These are phyloP conservation scores for Hydra vulgaris DNA, from an alignment of 30 jellyfish, hydroid and myxozoan genomes.

Conservation along the genomic window DNA sequence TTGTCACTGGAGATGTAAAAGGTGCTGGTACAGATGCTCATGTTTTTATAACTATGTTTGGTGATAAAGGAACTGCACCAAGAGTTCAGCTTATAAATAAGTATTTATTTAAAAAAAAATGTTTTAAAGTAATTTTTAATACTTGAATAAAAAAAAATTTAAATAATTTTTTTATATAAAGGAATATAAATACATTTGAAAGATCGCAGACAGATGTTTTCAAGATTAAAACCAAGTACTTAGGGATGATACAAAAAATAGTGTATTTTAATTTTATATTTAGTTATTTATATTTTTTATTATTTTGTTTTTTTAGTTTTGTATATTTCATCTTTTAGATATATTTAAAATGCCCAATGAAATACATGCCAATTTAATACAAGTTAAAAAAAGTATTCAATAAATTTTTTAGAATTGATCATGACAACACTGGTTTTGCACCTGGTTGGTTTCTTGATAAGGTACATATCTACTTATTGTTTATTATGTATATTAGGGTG, in stretches of 20 bases:
- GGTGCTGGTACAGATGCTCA: conserved; percentile 99
- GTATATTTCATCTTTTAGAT: too few species aligned
- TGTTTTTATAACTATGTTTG: conserved; percentile 76
- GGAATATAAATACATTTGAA: conserved; percentile 80
- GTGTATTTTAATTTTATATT: conserved; percentile 27
- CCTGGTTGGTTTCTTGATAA: conserved; percentile 92
- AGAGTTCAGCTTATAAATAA: conserved; percentile 82
- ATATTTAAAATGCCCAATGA: too few species aligned
- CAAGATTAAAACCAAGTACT: conserved; percentile 63
- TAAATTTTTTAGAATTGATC: conserved; percentile 67
- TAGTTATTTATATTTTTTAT: background rate
- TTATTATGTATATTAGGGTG: too few species aligned
- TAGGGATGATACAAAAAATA: conserved; percentile 57
- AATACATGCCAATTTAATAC: too few species aligned
- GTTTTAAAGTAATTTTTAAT: background rate
- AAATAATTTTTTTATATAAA: conserved; percentile 5
- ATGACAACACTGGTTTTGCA: conserved; percentile 90
- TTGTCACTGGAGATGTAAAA: conserved; percentile 73
- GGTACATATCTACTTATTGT: conserved; percentile 30
- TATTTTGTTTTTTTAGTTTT: too few species aligned
- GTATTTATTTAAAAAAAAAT: conserved; percentile 14
- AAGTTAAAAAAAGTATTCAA: too few species aligned
- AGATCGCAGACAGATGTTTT: conserved; percentile 62
- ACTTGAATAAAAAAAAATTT: background rate
- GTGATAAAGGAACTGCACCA: conserved; percentile 81